Evolutionary conservation across 1,140 invertebrate species (phyloP).

Genomic region (Drosophila tsacasi): DNA sequence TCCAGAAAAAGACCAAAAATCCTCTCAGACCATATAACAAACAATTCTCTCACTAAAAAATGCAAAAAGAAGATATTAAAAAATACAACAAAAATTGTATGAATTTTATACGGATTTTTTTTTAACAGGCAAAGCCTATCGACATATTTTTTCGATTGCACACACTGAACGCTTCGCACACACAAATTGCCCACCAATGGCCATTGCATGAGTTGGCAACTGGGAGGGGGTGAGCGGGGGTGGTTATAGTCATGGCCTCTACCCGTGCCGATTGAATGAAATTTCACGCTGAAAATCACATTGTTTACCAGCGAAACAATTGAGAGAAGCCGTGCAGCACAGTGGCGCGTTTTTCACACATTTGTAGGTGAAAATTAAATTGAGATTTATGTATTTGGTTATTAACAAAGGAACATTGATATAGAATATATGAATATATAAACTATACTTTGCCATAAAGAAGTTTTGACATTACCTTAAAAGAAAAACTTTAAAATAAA

Average conservation of each 20-base stretch:
- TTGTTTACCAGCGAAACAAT: slow-evolving; percentile 73
- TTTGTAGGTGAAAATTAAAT: slow-evolving; percentile 13
- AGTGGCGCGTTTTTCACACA: not conserved
- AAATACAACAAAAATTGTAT: slow-evolving; percentile 1
- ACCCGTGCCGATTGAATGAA: slow-evolving; percentile 69
- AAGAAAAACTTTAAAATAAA: too few relatives aligned
- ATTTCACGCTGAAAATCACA: slow-evolving; percentile 82
- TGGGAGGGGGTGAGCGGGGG: not conserved
- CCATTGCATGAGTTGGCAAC: slow-evolving; percentile 33
- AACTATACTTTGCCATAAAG: not conserved
- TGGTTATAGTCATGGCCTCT: slow-evolving; percentile 20
- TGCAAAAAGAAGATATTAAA: slow-evolving; percentile 19
- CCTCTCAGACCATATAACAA: slow-evolving; percentile 28
- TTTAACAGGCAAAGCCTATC: slow-evolving; percentile 15
- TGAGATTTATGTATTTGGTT: not conserved
- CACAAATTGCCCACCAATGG: slow-evolving; percentile 60
- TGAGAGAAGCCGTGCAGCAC: slow-evolving; percentile 19
- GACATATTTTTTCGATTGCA: slow-evolving; percentile 47
- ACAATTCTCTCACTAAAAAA: slow-evolving; percentile 22
- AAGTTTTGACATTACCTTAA: too few relatives aligned
- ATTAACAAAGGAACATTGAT: too few relatives aligned
- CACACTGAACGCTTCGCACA: slow-evolving; percentile 27
- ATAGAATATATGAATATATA: too few relatives aligned
- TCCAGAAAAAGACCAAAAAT: slow-evolving; percentile 33
- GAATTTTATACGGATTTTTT: not conserved